phyloP scores from a whole-genome alignment of 2,113 vertebrate genomes.

The Aplodontia rufa region DNA sequence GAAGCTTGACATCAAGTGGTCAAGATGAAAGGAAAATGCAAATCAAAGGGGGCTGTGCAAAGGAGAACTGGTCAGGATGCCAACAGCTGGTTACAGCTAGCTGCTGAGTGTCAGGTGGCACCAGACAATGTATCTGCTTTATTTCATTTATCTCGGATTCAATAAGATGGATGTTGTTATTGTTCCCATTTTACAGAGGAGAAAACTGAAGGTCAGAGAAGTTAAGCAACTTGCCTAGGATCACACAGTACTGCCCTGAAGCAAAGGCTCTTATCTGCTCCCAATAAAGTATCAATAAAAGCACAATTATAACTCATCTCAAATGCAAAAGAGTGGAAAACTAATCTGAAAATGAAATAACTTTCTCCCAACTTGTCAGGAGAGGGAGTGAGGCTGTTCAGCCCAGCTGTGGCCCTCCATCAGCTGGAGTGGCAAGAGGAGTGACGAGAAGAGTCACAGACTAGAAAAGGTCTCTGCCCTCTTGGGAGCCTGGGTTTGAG shows the following conservation, averaged over 20 bases:
- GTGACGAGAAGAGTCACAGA: background rate
- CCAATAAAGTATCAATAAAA: too few relatives aligned
- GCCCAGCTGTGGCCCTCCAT: background rate
- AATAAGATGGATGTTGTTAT: fast-evolving
- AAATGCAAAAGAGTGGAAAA: background rate
- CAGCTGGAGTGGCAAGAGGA: fast-evolving
- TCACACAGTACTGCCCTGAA: background rate
- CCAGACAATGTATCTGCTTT: fast-evolving
- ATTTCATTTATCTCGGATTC: fast-evolving
- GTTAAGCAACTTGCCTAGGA: background rate
- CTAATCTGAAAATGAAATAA: background rate
- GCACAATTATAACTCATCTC: background rate
- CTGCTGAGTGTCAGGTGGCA: fast-evolving
- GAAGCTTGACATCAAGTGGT: background rate
- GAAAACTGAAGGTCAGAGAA: background rate
- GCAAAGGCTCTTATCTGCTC: background rate
- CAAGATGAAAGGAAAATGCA: background rate
- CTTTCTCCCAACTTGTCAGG: background rate
- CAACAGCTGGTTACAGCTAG: fast-evolving
- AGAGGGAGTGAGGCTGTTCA: background rate
- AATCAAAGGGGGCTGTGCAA: too few relatives aligned
- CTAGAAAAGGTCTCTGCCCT: background rate
- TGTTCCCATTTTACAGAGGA: background rate
- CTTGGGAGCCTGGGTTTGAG: background rate
- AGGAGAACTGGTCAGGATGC: fast-evolving